Evolutionary conservation across 2,113 vertebrate species (phyloP).

Genomic region (Candoia aspera): DNA sequence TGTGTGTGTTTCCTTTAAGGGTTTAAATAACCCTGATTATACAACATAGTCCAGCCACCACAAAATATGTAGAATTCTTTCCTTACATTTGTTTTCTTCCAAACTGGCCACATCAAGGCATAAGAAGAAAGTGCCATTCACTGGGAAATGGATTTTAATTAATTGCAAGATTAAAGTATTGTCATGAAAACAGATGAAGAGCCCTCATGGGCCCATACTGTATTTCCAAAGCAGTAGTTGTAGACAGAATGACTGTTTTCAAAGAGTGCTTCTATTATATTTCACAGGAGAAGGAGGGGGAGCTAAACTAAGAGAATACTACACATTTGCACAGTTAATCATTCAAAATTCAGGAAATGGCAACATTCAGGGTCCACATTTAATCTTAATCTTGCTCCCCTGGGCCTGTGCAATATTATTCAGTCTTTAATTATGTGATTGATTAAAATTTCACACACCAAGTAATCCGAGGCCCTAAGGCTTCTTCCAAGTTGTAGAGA

Average conservation of each 20-base stretch:
- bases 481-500: conserved; percentile 6
- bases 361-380: neutral
- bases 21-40: conserved; percentile 53
- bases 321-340: neutral
- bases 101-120: conserved; percentile 50
- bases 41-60: conserved; percentile 43
- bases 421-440: conserved; percentile 28
- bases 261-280: conserved; percentile 43
- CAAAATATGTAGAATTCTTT: conserved; percentile 48
- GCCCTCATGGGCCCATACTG: conserved; percentile 59
- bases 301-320: neutral
- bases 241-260: conserved; percentile 44
- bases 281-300: conserved; percentile 39
- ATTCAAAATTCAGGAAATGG: conserved; percentile 31
- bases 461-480: conserved; percentile 8
- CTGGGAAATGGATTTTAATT: conserved; percentile 70
- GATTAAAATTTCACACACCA: conserved; percentile 22
- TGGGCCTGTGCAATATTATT: neutral
- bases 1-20: conserved; percentile 29
- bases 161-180: conserved; percentile 71
- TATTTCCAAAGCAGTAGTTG: conserved; percentile 58
- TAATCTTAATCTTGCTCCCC: conserved; percentile 1
- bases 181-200: conserved; percentile 69
- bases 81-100: conserved; percentile 52
- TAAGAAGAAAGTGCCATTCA: conserved; percentile 58